Percentiles rank a stretch among this genome's conserved stretches.
Conservation (phyloP, 1,140 invertebrate genomes). For the Zaprionus africanus region DNA sequence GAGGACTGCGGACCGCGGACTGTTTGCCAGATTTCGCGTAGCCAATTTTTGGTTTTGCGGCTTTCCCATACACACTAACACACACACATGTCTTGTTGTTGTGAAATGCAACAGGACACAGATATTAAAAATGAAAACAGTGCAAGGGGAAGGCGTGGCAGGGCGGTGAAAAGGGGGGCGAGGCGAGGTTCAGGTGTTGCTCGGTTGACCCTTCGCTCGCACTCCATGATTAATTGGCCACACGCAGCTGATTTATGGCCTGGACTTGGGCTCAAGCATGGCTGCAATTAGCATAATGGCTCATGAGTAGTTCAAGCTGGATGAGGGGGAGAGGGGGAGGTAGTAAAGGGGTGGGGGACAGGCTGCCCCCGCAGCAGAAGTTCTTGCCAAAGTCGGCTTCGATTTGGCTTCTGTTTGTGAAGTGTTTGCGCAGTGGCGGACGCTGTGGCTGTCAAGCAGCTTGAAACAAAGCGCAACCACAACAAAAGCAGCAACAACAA, state of each 20-base stretch:
- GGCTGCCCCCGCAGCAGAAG: not conserved
- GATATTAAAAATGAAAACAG: slow-evolving; percentile 28
- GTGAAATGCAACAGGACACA: slow-evolving; percentile 21
- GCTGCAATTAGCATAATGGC: slow-evolving; percentile 70
- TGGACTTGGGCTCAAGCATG: slow-evolving; percentile 38
- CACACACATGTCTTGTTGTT: slow-evolving; percentile 36
- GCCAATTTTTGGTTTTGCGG: slow-evolving; percentile 82
- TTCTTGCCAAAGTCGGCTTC: not conserved
- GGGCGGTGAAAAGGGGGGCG: not conserved
- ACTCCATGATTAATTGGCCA: slow-evolving; percentile 69
- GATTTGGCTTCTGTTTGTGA: slow-evolving; percentile 65
- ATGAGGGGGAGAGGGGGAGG: not conserved
- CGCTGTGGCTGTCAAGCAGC: slow-evolving; percentile 55
- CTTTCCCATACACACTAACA: slow-evolving; percentile 43
- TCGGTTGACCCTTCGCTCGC: slow-evolving; percentile 19
- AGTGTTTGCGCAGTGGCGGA: slow-evolving; percentile 73
- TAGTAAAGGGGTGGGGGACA: not conserved
- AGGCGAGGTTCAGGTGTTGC: slow-evolving; percentile 61
- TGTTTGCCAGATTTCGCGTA: slow-evolving; percentile 71
- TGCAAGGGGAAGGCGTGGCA: not conserved
- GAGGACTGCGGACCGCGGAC: not conserved
- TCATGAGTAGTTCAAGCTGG: slow-evolving; percentile 15
- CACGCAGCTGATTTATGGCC: slow-evolving; percentile 68
- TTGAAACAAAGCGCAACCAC: slow-evolving; percentile 51
- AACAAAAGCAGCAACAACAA: slow-evolving; percentile 33